Base-by-base conservation (phyloP, 2,113 vertebrate species). In the Nannobrachium achirus region DNA sequence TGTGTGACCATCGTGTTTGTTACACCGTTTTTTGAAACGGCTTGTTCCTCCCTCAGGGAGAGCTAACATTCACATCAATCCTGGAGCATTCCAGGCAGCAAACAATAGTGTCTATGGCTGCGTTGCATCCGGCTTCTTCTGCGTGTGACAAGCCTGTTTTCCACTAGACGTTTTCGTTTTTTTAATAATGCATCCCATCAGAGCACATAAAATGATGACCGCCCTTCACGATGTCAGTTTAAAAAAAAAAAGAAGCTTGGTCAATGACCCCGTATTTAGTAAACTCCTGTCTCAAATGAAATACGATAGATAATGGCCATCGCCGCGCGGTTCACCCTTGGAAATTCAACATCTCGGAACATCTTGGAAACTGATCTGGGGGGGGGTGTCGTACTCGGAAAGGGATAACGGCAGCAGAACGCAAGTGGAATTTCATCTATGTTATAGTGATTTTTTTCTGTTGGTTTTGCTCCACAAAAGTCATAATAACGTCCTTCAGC, bases 71-170 rank as follows among this genome's bases (percentile, higher is more conserved):
- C 25, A 39, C 33, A 33, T 33, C 38, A 39, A 56, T 63, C 16
- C 40, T 45, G 33, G 19, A 14, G 68, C 33, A 72, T 71, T 60
- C n/a, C n/a, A n/a, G n/a, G n/a, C n/a, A 49, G 52, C 44, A 40
- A 63, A 72, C 46, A 19, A 46, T 51, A 57, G 57, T 16, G 33
- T 10, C 15, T 10, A 50, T 58, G 33, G 14, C 15, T 10, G 45
- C 53, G 20, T 78, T 51, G 62, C 41, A 45, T 65, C 51, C 62
- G 50, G 25, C 41, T 11, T 65, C 38, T 13, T 45, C n/a, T 4
- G 20, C 59, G 62, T 65, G 50, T 65, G 61, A 58, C n/a, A 16
- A 53, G 19, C 11, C 44, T 49, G 56, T 40, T 11, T n/a, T 66
- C 16, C 59, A 51, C 65, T 50, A 4, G 25, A 8, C 7, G 0